Base-by-base conservation (phyloP, 1,140 invertebrate genomes). In the Aphaenogaster rudis region DNA sequence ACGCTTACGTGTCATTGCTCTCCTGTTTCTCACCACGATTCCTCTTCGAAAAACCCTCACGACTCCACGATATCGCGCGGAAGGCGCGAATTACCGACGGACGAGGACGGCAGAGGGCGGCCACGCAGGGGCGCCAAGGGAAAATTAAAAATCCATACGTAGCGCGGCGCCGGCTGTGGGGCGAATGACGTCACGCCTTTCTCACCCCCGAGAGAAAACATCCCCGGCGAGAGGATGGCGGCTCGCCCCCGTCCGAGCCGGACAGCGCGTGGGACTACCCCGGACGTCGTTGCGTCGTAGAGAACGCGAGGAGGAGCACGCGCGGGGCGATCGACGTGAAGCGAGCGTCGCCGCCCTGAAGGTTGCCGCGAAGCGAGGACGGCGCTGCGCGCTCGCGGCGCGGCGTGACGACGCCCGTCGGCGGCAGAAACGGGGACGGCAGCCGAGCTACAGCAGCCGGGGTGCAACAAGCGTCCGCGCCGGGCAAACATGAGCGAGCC, bases 391-490 rank as follows among this genome's bases (percentile, higher is more conserved):
- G 17, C 52, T 45, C 42, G 42, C 8, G 42, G 42, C 6, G n/a
- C n/a, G 9, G 33, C 11, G 54, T 13, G n/a, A 61, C 72, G 72
- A 61, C 57, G 17, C 36, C 4, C 61, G 9, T 11, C n/a, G 15
- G 11, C 7, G 57, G 13, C 4, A 3, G 13, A 11, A 17, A 9
- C 48, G 42, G 28, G 28, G 57, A 66, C 61, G 28, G 59, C 11
- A 2, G 17, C 28, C 28, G 61, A 15, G 39, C 8, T 52, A 74
- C 67, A n/a, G n/a, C 42, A 36, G 5, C 66, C 15, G 33, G 42
- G 72, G 48, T 87, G 89, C 89, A 91, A 91, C 89, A 90, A 91
- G 89, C 90, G 78, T 91, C 61, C 33, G 90, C 72, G 48, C 80
- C 88, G 88, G 86, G 88, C 63, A 90, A 90, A 90, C 76, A 90